phyloP scores from a whole-genome alignment of 2,797 vertebrate genomes.

The Thunnus albacares region DNA sequence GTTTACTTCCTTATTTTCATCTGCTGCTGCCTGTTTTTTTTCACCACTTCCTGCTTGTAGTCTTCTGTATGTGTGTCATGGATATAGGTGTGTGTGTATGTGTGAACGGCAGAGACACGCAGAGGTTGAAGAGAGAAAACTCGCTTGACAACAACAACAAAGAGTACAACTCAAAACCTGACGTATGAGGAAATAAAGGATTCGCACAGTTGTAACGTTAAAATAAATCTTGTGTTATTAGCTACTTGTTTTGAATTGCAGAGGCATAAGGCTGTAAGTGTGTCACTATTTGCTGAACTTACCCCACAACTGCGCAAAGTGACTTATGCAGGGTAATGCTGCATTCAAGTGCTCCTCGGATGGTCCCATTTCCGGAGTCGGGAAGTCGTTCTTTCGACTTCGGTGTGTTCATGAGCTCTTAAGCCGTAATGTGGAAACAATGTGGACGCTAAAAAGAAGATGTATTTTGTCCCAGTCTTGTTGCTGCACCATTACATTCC shows the following conservation, averaged over 20 bases:
- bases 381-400: too few relatives aligned
- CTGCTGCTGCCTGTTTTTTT: constrained; percentile 42
- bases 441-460: too few relatives aligned
- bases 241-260: neutral
- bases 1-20: constrained; percentile 83
- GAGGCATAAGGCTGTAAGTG: neutral
- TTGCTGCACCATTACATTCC: too few relatives aligned
- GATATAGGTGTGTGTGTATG: neutral
- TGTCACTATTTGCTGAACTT: neutral
- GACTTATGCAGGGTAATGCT: neutral
- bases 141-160: constrained; percentile 14
- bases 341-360: too few relatives aligned
- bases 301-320: neutral
- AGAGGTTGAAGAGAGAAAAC: constrained; percentile 65
- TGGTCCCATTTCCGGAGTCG: too few relatives aligned
- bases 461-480: too few relatives aligned
- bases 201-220: neutral
- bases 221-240: too few relatives aligned
- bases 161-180: neutral
- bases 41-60: constrained; percentile 71
- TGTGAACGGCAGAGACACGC: constrained; percentile 54
- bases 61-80: constrained; percentile 13
- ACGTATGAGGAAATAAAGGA: neutral
- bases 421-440: too few relatives aligned
- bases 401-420: too few relatives aligned